These are phyloP conservation scores for Drosophila orena DNA, from an alignment of 1,140 invertebrate species.

Conservation along the genomic window DNA sequence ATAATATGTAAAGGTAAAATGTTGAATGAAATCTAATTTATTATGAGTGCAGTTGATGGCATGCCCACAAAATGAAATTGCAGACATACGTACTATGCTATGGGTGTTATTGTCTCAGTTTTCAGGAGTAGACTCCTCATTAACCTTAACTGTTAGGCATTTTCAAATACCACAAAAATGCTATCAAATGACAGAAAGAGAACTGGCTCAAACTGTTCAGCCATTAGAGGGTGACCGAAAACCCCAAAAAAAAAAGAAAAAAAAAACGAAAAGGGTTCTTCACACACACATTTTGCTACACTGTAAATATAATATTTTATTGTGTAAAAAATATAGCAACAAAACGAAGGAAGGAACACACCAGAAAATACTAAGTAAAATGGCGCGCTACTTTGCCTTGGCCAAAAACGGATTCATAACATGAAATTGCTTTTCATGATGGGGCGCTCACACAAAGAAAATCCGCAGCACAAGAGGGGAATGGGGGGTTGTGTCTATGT, in stretches of 20 bases:
- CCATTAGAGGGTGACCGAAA: conserved; percentile 53
- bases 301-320: conserved; percentile 84
- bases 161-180: conserved; percentile 2
- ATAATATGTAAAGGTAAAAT: too few species aligned
- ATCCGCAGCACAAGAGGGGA: conserved; percentile 35
- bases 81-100: too few species aligned
- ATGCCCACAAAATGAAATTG: conserved; percentile 1
- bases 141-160: conserved; percentile 12
- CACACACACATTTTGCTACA: conserved; percentile 60
- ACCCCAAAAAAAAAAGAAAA: too few species aligned
- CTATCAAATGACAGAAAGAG: conserved; percentile 26
- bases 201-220: conserved; percentile 41
- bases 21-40: too few species aligned
- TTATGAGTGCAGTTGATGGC: too few species aligned
- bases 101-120: neutral
- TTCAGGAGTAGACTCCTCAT: conserved; percentile 6
- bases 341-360: conserved; percentile 6
- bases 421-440: conserved; percentile 80
- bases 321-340: conserved; percentile 73
- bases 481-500: conserved; percentile 53
- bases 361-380: conserved; percentile 44
- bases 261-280: conserved; percentile 49
- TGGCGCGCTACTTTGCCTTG: conserved; percentile 67
- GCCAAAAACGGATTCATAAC: conserved; percentile 80
- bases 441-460: conserved; percentile 52